These are phyloP conservation scores for Scaptomyza montana DNA, from an alignment of 1,140 invertebrate genomes.

Conservation along the genomic window DNA sequence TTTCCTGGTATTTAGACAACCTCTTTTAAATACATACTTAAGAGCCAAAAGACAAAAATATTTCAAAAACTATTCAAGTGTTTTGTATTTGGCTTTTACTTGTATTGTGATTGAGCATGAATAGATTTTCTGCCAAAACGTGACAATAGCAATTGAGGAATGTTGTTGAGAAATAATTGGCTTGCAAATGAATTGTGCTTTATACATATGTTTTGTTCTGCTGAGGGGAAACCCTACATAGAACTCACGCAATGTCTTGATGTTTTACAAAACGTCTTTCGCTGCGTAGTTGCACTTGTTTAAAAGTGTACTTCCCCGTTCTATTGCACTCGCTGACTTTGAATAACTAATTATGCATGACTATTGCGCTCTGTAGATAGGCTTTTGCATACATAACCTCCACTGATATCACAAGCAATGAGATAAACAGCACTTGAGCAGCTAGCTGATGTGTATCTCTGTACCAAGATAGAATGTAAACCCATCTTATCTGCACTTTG, in stretches of 20 bases:
- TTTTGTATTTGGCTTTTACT: slow-evolving; percentile 7
- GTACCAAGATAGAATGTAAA: neutral
- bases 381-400: too few relatives aligned
- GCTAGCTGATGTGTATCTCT: slow-evolving; percentile 27
- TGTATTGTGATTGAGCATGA: slow-evolving; percentile 6
- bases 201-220: neutral
- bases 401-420: too few relatives aligned
- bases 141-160: slow-evolving; percentile 3
- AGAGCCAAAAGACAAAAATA: neutral
- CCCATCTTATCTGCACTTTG: slow-evolving; percentile 12
- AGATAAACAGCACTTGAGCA: neutral
- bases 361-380: too few relatives aligned
- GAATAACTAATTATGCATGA: too few relatives aligned
- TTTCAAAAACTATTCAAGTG: slow-evolving; percentile 12
- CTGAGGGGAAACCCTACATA: too few relatives aligned
- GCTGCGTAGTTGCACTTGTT: too few relatives aligned
- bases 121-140: slow-evolving; percentile 16
- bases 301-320: too few relatives aligned
- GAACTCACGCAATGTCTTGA: too few relatives aligned
- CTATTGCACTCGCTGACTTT: too few relatives aligned
- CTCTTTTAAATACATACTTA: slow-evolving; percentile 1
- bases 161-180: slow-evolving; percentile 20
- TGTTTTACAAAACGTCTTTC: too few relatives aligned
- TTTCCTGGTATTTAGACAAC: slow-evolving; percentile 21
- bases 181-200: neutral